A percentile compares a stretch with the other conserved stretches of the same genome.
Conservation (phyloP, 2,113 vertebrate species). For the Nyctereutes procyonoides region DNA sequence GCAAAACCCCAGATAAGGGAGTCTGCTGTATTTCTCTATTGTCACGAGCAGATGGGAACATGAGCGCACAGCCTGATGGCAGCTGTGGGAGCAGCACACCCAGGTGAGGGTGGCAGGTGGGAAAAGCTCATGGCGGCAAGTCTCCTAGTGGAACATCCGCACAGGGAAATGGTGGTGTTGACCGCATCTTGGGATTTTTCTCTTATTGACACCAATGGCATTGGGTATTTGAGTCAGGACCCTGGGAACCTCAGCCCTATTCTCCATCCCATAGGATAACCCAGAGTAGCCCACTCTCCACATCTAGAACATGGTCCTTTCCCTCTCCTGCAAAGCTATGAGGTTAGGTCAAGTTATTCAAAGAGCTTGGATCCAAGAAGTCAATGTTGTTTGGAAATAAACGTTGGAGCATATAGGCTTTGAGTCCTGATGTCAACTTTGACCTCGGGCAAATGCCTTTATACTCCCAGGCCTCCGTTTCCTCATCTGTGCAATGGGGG, state of each 20-base stretch:
- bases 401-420: neutral
- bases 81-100: neutral
- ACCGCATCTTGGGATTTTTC: neutral
- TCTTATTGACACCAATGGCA: neutral
- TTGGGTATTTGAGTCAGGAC: neutral
- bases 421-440: neutral
- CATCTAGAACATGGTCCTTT: neutral
- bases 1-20: neutral
- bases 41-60: too few relatives aligned
- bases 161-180: fast-evolving
- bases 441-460: neutral
- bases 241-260: neutral
- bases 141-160: fast-evolving
- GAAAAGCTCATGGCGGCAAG: fast-evolving
- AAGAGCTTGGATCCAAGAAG: neutral
- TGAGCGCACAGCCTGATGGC: fast-evolving
- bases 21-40: neutral
- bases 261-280: neutral
- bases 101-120: fast-evolving
- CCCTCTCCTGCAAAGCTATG: neutral
- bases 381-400: neutral
- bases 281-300: neutral
- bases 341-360: neutral
- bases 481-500: neutral
- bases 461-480: neutral